phyloP scores from a whole-genome alignment of 2,888 invertebrate species.

The Eristalis intricaria region DNA sequence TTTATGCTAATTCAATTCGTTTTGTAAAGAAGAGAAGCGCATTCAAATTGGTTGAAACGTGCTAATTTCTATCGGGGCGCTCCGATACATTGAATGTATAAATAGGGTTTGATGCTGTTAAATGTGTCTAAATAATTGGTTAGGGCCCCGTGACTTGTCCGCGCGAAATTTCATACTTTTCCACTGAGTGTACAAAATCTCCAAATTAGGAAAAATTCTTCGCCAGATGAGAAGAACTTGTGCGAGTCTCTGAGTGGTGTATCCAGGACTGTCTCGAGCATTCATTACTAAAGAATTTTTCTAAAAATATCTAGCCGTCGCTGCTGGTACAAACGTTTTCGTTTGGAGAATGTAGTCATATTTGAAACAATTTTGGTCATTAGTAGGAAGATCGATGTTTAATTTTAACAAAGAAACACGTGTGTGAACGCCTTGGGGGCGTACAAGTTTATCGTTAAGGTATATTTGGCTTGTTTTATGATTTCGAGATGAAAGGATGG shows the following conservation, averaged over 20 bases:
- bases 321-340: background rate
- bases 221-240: background rate
- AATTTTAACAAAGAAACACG: conserved; percentile 28
- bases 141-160: conserved; percentile 28
- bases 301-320: conserved; percentile 50
- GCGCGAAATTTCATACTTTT: conserved; percentile 4
- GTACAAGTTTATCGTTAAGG: conserved; percentile 25
- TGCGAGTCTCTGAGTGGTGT: background rate
- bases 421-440: conserved; percentile 19
- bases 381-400: conserved; percentile 1
- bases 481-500: background rate
- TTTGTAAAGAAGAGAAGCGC: conserved; percentile 21
- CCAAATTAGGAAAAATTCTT: background rate
- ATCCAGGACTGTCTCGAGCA: background rate
- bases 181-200: background rate
- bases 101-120: conserved; percentile 15
- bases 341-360: conserved; percentile 40
- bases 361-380: conserved; percentile 25
- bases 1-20: conserved; percentile 63
- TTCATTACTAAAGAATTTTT: conserved; percentile 17
- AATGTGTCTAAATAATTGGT: conserved; percentile 17
- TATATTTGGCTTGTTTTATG: background rate
- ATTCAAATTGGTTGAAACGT: conserved; percentile 52
- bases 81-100: conserved; percentile 16
- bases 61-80: conserved; percentile 41